phyloP scores from a whole-genome alignment of 2,113 vertebrate species.

The Cinclus cinclus region DNA sequence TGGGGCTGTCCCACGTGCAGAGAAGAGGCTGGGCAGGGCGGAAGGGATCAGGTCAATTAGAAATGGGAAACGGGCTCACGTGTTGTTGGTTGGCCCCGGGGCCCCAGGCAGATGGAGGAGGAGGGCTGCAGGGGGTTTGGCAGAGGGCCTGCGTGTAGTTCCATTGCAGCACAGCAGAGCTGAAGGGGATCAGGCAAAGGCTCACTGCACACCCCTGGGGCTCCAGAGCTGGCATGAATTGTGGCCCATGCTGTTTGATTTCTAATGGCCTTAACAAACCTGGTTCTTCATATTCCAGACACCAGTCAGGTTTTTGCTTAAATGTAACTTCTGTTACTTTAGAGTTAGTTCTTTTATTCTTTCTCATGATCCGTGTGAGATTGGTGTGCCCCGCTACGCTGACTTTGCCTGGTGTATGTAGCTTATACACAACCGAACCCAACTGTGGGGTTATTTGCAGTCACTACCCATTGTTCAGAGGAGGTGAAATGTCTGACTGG shows the following conservation, averaged over 20 bases:
- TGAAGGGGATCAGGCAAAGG: background rate
- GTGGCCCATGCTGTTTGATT: background rate
- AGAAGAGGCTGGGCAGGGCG: background rate
- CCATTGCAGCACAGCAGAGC: background rate
- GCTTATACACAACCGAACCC: background rate
- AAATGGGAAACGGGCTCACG: fast-evolving
- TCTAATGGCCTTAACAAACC: constrained; percentile 55
- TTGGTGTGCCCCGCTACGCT: fast-evolving
- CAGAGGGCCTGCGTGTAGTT: background rate
- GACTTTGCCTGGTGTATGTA: background rate
- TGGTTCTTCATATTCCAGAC: background rate
- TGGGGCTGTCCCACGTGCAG: background rate
- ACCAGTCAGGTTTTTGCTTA: background rate
- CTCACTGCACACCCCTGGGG: background rate
- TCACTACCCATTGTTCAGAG: background rate
- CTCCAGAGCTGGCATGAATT: background rate
- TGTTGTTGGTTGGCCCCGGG: background rate
- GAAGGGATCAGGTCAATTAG: background rate
- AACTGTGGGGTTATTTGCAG: background rate
- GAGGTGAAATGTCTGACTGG: background rate
- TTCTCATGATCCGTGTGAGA: background rate
- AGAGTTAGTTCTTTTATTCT: background rate
- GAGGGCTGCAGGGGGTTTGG: background rate
- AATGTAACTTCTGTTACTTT: background rate
- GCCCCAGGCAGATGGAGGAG: background rate